Conservation (phyloP, 2,113 vertebrate genomes). For the Cygnus atratus region DNA sequence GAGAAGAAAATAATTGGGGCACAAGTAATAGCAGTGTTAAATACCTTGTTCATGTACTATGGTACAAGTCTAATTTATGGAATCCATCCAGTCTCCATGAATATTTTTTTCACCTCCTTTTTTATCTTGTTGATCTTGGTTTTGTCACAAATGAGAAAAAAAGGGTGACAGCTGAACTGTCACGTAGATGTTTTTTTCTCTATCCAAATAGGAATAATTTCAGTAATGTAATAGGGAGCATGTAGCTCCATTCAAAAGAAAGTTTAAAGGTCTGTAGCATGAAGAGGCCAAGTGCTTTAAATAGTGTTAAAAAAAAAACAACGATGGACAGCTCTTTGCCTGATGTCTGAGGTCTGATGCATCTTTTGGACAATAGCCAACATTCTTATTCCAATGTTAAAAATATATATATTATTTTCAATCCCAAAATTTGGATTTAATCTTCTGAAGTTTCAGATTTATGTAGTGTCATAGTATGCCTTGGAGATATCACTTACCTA, state of each 20-base stretch:
- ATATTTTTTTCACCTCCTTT: constrained; percentile 45
- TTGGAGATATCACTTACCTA: constrained; percentile 48
- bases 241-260: constrained; percentile 33
- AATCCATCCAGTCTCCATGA: constrained; percentile 1
- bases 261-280: constrained; percentile 1
- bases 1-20: constrained; percentile 43
- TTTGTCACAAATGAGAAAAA: constrained; percentile 50
- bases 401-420: neutral
- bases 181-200: constrained; percentile 46
- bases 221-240: neutral
- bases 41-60: neutral
- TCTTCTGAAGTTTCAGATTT: constrained; percentile 57
- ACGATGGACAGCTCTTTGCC: neutral
- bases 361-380: neutral
- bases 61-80: constrained; percentile 10
- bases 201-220: constrained; percentile 41
- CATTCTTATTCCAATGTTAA: neutral
- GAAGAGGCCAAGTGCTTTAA: constrained; percentile 4
- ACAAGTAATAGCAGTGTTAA: constrained; percentile 25
- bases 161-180: constrained; percentile 35
- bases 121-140: constrained; percentile 36
- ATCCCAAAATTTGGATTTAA: constrained; percentile 29
- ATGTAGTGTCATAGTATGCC: constrained; percentile 37
- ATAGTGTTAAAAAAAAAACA: neutral
- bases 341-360: constrained; percentile 14